phyloP scores from a whole-genome alignment of 1,140 invertebrate species.

The Pogonomyrmex barbatus region DNA sequence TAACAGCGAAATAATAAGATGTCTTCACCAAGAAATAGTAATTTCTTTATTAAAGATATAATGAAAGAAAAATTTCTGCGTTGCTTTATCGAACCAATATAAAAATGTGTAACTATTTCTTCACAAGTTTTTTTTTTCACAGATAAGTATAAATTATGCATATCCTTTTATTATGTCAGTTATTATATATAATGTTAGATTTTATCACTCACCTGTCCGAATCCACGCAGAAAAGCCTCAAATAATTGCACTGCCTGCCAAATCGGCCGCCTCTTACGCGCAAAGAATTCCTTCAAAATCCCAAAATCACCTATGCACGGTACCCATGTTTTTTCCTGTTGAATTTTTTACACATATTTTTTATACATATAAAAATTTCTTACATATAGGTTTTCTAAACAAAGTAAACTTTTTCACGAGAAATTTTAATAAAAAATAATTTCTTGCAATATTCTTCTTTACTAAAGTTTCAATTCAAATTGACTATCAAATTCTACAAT shows the following conservation, averaged over 20 bases:
- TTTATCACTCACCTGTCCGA: conserved; percentile 81
- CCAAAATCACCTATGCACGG: conserved; percentile 83
- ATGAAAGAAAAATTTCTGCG: neutral
- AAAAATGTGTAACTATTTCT: neutral
- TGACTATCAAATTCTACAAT: neutral
- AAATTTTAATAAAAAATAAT: neutral
- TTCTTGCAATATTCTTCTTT: neutral
- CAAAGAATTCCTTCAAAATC: conserved; percentile 78
- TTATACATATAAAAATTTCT: neutral
- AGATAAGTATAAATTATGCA: neutral
- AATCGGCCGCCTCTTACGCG: conserved; percentile 71
- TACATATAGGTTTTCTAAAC: neutral
- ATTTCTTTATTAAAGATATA: neutral
- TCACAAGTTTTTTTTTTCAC: neutral
- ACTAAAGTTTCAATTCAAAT: neutral
- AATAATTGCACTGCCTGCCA: conserved; percentile 79
- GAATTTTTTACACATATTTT: neutral
- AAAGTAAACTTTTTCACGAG: neutral
- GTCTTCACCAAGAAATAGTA: neutral
- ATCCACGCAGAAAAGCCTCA: conserved; percentile 82
- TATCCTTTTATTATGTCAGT: neutral
- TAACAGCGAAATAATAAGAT: neutral
- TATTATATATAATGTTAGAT: neutral
- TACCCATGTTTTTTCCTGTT: conserved; percentile 72
- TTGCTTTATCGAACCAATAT: neutral